Conservation (phyloP, 2,888 invertebrate species). For the Eledone cirrhosa region DNA sequence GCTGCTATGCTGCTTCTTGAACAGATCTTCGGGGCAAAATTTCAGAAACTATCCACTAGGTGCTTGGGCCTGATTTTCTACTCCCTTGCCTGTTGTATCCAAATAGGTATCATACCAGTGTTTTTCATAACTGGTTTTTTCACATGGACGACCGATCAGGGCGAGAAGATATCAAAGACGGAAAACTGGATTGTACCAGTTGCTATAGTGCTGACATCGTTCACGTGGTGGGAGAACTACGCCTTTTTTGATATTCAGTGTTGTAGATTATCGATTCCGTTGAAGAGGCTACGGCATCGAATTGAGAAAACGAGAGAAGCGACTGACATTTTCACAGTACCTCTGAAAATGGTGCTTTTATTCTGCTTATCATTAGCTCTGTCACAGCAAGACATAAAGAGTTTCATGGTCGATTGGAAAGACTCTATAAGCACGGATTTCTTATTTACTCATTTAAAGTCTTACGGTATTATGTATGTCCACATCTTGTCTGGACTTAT, state of each 20-base stretch:
- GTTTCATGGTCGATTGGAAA: background rate
- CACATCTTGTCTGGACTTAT: conserved; percentile 35
- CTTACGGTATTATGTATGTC: conserved; percentile 38
- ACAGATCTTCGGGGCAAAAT: conserved; percentile 24
- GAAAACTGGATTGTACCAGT: conserved; percentile 82
- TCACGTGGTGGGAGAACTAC: conserved; percentile 98
- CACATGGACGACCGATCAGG: background rate
- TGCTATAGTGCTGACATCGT: conserved; percentile 83
- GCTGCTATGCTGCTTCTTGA: conserved; percentile 46
- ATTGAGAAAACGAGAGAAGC: conserved; percentile 37
- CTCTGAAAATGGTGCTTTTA: conserved; percentile 36
- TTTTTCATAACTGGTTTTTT: conserved; percentile 18
- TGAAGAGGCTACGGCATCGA: conserved; percentile 31
- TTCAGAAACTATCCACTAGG: conserved; percentile 24
- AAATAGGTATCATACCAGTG: conserved; percentile 34
- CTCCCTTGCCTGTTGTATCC: conserved; percentile 34
- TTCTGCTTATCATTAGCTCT: conserved; percentile 28
- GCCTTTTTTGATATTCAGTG: conserved; percentile 68
- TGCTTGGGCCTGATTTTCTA: conserved; percentile 28
- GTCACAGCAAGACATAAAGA: background rate
- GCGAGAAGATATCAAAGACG: background rate
- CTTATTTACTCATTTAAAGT: conserved; percentile 8
- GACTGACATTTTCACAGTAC: conserved; percentile 35
- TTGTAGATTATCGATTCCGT: conserved; percentile 19
- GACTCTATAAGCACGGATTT: background rate